Percentiles rank a stretch among this genome's conserved stretches.
phyloP scores from a whole-genome alignment of 2,797 vertebrate genomes.

The Anguilla anguilla region DNA sequence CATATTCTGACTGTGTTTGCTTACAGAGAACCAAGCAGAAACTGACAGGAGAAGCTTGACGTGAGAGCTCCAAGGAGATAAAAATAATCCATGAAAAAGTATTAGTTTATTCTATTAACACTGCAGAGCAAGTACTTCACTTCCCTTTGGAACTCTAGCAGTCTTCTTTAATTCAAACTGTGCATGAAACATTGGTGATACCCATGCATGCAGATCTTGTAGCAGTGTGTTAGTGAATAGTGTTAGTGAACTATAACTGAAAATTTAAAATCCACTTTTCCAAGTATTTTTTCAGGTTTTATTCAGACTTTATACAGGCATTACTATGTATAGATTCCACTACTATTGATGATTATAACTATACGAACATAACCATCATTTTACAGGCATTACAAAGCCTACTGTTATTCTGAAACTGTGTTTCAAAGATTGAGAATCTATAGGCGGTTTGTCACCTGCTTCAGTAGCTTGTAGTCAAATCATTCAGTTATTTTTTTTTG shows the following conservation, averaged over 20 bases:
- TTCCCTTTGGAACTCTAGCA: conserved; percentile 48
- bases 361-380: too few species aligned
- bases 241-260: not conserved
- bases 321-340: too few species aligned
- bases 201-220: conserved; percentile 26
- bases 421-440: too few species aligned
- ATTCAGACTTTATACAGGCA: too few species aligned
- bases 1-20: not conserved
- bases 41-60: conserved; percentile 42
- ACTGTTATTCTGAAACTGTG: too few species aligned
- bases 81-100: conserved; percentile 57
- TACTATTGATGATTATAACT: too few species aligned
- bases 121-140: conserved; percentile 45
- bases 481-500: too few species aligned
- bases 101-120: conserved; percentile 56
- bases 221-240: conserved; percentile 36
- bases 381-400: too few species aligned
- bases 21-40: conserved; percentile 10
- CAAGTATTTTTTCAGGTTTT: not conserved
- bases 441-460: too few species aligned
- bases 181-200: conserved; percentile 18
- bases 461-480: too few species aligned
- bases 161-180: conserved; percentile 22
- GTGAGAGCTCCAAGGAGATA: conserved; percentile 45
- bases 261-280: not conserved